Conservation (phyloP, 2,888 invertebrate species). For the Peribatodes rhomboidaria region DNA sequence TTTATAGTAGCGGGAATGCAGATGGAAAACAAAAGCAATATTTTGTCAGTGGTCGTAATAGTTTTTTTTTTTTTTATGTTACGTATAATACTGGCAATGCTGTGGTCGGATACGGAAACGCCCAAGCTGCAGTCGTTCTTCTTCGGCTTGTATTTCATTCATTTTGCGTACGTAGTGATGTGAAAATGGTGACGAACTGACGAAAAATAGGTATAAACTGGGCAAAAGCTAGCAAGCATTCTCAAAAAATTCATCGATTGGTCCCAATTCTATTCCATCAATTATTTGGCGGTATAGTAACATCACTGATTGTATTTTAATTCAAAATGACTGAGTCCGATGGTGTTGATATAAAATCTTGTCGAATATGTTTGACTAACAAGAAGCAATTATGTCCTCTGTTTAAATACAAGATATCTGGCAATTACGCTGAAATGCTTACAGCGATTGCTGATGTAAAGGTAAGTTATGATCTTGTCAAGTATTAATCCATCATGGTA, state of each 20-base stretch:
- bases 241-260: slow-evolving; percentile 41
- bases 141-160: slow-evolving; percentile 38
- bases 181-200: slow-evolving; percentile 49
- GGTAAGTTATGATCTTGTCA: slow-evolving; percentile 55
- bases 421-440: slow-evolving; percentile 84
- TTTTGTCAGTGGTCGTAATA: background rate
- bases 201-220: slow-evolving; percentile 24
- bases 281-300: slow-evolving; percentile 38
- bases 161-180: slow-evolving; percentile 50
- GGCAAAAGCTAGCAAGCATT: slow-evolving; percentile 22
- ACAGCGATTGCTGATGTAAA: slow-evolving; percentile 83
- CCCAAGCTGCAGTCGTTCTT: slow-evolving; percentile 1
- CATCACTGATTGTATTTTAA: slow-evolving; percentile 49
- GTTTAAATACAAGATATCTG: slow-evolving; percentile 80
- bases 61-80: background rate
- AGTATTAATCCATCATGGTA: background rate
- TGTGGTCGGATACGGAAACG: slow-evolving; percentile 28
- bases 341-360: slow-evolving; percentile 73
- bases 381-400: slow-evolving; percentile 79
- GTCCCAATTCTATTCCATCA: slow-evolving; percentile 38
- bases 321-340: slow-evolving; percentile 68
- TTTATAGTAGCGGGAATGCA: too few relatives aligned
- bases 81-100: slow-evolving; percentile 8
- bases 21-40: too few relatives aligned
- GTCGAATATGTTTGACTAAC: slow-evolving; percentile 78